phyloP scores from a whole-genome alignment of 2,888 invertebrate species.

The Calliopum simillimum region DNA sequence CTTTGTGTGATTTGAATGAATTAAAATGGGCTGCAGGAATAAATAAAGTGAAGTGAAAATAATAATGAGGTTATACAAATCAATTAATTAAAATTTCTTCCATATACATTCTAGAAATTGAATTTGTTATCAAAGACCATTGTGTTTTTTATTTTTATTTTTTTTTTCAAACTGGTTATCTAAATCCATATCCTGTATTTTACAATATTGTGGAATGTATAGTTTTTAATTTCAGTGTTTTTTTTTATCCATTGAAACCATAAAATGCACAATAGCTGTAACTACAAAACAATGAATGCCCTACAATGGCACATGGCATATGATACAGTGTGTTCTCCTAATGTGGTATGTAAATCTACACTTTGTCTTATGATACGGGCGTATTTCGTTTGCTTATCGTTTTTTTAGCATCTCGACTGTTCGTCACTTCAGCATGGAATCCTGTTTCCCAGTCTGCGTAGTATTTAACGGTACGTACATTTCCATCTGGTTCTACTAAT shows the following conservation, averaged over 20 bases:
- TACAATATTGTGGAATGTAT: no score
- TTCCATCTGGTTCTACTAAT: conserved; percentile 79
- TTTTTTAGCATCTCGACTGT: conserved; percentile 71
- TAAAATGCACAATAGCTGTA: conserved; percentile 34
- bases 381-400: conserved; percentile 61
- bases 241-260: not conserved
- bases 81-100: no score
- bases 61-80: not conserved
- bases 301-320: conserved; percentile 29
- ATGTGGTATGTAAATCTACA: not conserved
- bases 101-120: no score
- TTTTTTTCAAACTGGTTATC: not conserved
- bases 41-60: conserved; percentile 27
- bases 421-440: conserved; percentile 80
- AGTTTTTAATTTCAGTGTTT: not conserved
- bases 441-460: conserved; percentile 83
- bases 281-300: conserved; percentile 29
- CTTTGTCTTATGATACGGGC: conserved; percentile 52
- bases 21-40: conserved; percentile 19
- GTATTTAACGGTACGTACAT: conserved; percentile 80
- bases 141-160: not conserved
- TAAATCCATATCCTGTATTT: not conserved
- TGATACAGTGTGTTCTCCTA: not conserved
- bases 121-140: no score
- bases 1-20: conserved; percentile 3